These are phyloP conservation scores for Enteromius anoplus DNA, from an alignment of 2,797 vertebrate genomes.

Conservation along the genomic window DNA sequence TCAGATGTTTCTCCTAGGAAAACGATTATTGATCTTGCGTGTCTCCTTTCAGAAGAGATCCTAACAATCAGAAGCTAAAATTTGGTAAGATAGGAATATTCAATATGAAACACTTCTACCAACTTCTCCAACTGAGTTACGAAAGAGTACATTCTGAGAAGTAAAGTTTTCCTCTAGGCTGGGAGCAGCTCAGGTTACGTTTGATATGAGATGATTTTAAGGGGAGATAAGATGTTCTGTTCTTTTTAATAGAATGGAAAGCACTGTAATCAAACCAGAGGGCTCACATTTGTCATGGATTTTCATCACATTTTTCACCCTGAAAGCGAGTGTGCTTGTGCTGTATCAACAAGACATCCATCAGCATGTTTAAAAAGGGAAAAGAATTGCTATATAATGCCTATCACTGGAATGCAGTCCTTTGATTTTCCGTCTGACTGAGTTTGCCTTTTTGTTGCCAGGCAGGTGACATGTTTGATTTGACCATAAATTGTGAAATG, in stretches of 20 bases:
- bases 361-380: slow-evolving; percentile 47
- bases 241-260: slow-evolving; percentile 17
- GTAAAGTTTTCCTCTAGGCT: neutral
- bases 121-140: neutral
- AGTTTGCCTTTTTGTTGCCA: slow-evolving; percentile 39
- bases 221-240: slow-evolving; percentile 20
- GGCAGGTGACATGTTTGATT: slow-evolving; percentile 47
- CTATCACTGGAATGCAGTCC: slow-evolving; percentile 34
- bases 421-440: slow-evolving; percentile 47
- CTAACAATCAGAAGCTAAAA: neutral
- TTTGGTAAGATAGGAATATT: neutral
- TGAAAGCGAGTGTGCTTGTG: neutral
- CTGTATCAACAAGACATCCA: slow-evolving; percentile 43
- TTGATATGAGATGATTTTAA: slow-evolving; percentile 7
- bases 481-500: slow-evolving; percentile 49
- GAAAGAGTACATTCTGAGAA: neutral
- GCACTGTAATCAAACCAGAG: slow-evolving; percentile 33
- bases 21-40: neutral
- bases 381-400: slow-evolving; percentile 42
- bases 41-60: neutral
- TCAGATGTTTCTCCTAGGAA: neutral
- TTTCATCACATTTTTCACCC: neutral
- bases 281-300: slow-evolving; percentile 11
- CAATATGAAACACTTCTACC: neutral
- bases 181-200: slow-evolving; percentile 8